phyloP scores from a whole-genome alignment of 1,140 invertebrate species.

The Leptoteleia sp. region DNA sequence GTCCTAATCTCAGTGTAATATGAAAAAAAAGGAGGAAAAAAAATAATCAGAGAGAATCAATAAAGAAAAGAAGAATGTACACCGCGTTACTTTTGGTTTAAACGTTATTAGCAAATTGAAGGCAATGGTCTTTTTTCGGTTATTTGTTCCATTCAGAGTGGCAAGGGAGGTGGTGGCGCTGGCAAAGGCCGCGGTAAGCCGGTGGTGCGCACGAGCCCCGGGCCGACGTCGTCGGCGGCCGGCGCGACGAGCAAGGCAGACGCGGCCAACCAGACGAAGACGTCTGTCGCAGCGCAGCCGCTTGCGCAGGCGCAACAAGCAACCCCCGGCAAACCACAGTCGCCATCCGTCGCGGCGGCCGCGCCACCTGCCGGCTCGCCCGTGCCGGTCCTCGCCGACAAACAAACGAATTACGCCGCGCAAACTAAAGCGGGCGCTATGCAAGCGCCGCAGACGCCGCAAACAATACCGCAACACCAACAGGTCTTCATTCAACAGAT shows the following conservation, averaged over 20 bases:
- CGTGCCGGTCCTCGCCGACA: constrained; percentile 72
- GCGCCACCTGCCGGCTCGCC: constrained; percentile 77
- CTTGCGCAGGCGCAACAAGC: constrained; percentile 74
- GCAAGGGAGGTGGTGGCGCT: constrained; percentile 75
- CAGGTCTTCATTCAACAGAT: constrained; percentile 78
- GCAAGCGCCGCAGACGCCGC: constrained; percentile 79
- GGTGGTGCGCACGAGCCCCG: constrained; percentile 84
- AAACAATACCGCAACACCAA: constrained; percentile 76
- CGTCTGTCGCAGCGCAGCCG: constrained; percentile 68
- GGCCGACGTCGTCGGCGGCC: constrained; percentile 78
- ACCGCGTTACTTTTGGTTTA: constrained; percentile 32
- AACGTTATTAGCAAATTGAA: constrained; percentile 46
- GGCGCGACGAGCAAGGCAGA: constrained; percentile 78
- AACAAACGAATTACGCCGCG: constrained; percentile 76
- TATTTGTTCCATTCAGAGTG: constrained; percentile 74
- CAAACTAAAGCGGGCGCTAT: constrained; percentile 79
- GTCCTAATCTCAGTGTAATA: background rate
- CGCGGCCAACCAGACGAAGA: constrained; percentile 87
- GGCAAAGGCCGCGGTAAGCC: constrained; percentile 81
- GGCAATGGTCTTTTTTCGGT: constrained; percentile 43
- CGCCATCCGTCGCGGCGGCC: constrained; percentile 68
- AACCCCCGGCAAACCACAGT: constrained; percentile 64
- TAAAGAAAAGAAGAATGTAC: background rate
- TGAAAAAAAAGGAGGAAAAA: background rate
- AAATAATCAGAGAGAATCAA: background rate